A percentile compares a stretch with the other conserved stretches of the same genome.
Evolutionary conservation across 2,888 invertebrate genomes (phyloP).

Genomic region (Dryomyza anilis): DNA sequence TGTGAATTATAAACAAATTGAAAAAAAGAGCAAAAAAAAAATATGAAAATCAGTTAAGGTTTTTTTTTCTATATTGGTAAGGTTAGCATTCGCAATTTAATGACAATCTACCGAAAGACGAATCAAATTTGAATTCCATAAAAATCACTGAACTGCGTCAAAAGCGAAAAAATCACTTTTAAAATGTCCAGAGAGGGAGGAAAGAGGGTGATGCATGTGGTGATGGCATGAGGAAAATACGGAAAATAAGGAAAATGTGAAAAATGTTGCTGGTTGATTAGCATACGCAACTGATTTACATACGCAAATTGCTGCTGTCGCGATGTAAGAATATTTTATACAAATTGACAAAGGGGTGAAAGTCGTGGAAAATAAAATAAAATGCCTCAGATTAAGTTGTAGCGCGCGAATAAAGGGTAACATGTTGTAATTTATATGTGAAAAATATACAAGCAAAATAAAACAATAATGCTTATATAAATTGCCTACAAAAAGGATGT

Average conservation of each 20-base stretch:
- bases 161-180: slow-evolving; percentile 18
- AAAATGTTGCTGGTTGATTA: neutral
- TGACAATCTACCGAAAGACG: slow-evolving; percentile 16
- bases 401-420: slow-evolving; percentile 1
- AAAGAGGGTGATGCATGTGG: neutral
- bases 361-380: neutral
- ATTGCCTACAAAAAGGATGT: too few relatives aligned
- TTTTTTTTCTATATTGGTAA: too few relatives aligned
- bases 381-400: slow-evolving; percentile 13
- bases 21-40: slow-evolving; percentile 1
- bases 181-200: neutral
- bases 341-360: neutral
- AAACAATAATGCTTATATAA: too few relatives aligned
- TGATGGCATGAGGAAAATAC: neutral
- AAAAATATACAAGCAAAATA: too few relatives aligned
- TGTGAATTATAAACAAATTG: slow-evolving; percentile 19
- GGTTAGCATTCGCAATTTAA: too few relatives aligned
- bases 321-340: neutral
- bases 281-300: slow-evolving; percentile 19
- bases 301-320: slow-evolving; percentile 4
- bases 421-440: slow-evolving; percentile 14
- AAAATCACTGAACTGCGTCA: slow-evolving; percentile 52
- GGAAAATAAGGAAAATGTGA: neutral
- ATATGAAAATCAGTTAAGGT: slow-evolving; percentile 5
- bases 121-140: slow-evolving; percentile 39